Evolutionary conservation across 2,113 vertebrate genomes (phyloP), one percentile per base, ranked within the genome.

Genomic region (Corapipo altera): DNA sequence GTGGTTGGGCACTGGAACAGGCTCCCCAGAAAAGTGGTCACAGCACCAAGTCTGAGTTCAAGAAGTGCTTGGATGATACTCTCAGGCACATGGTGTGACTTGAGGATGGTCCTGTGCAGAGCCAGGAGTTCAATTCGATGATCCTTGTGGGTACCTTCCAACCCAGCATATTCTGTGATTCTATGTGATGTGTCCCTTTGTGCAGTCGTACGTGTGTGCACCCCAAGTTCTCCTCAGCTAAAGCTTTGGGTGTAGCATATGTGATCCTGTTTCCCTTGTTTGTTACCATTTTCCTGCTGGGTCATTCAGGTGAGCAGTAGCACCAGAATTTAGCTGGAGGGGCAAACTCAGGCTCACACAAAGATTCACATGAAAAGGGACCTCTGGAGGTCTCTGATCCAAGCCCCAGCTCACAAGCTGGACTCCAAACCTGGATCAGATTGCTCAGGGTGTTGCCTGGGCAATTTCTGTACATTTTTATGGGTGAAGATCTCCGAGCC

Each of bases 191-290:
- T 10, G 17, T 51, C 5, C 18, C n/a, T 71, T 24, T 33, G 5
- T 13, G 54, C 39, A 49, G 58, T 3, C 1, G 1, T 12, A 26
- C 4, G 0, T 1, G 61, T 18, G 7, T 2, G 3, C 30, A 11
- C 3, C 12, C 9, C 2, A 16, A 5, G 32, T 37, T 59, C 43
- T 71, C 19, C 71, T 37, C 32, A 49, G 51, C 37, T 66, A 35
- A 84, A 49, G 19, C 37, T 86, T 33, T 24, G 9, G 32, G 32
- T 23, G 51, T 21, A 12, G 26, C 2, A 4, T 39, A 17, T 10
- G 24, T 6, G 27, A 65, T 52, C 30, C 15, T 55, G 11, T 69
- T 43, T 27, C 49, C 21, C 5, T 54, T n/a, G 33, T 8, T 27
- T 27, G 15, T 37, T 48, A 6, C 35, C 1, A 0, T 54, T 74